phyloP scores from a whole-genome alignment of 2,888 invertebrate genomes.

The Nudaria mundana region DNA sequence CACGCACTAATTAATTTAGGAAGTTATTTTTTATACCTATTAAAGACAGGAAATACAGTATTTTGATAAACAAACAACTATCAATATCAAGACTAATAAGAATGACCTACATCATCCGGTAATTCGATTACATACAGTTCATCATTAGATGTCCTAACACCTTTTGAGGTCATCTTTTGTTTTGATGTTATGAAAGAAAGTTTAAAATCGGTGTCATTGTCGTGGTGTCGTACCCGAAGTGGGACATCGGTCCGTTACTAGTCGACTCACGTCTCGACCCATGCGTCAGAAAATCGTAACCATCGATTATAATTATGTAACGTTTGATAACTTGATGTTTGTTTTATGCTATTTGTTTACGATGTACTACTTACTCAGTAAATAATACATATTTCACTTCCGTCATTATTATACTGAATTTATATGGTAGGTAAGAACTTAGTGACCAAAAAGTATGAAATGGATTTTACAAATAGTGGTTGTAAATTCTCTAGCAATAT shows the following conservation, averaged over 20 bases:
- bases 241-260: slow-evolving; percentile 55
- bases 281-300: slow-evolving; percentile 68
- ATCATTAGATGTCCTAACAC: slow-evolving; percentile 6
- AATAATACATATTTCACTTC: slow-evolving; percentile 17
- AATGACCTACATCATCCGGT: not conserved
- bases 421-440: not conserved
- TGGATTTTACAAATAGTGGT: too few species aligned
- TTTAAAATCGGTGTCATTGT: slow-evolving; percentile 69
- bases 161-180: slow-evolving; percentile 55
- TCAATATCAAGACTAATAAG: too few species aligned
- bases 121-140: not conserved
- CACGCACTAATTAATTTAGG: too few species aligned
- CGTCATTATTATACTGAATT: slow-evolving; percentile 7
- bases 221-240: slow-evolving; percentile 49
- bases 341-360: slow-evolving; percentile 50
- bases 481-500: too few species aligned
- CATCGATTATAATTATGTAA: slow-evolving; percentile 58
- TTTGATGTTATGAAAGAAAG: slow-evolving; percentile 63
- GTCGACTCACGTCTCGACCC: slow-evolving; percentile 47
- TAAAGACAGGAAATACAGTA: too few species aligned
- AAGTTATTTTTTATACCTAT: too few species aligned
- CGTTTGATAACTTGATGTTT: slow-evolving; percentile 53
- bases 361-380: slow-evolving; percentile 34
- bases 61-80: too few species aligned
- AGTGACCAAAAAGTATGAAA: too few species aligned